These are phyloP conservation scores for Rachycentron canadum DNA, from an alignment of 2,797 vertebrate genomes.

Conservation along the genomic window DNA sequence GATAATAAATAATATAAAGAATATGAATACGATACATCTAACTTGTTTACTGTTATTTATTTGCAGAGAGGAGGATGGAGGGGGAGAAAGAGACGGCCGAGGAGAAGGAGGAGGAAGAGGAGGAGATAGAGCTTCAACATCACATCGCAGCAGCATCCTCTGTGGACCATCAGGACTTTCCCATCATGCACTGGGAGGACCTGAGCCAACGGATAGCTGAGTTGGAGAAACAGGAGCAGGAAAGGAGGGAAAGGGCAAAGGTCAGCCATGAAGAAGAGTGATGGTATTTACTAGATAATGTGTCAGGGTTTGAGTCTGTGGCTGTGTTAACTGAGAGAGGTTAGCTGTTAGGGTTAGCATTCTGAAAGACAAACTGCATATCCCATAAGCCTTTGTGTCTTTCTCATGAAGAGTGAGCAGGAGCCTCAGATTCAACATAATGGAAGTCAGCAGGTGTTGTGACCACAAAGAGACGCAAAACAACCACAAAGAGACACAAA, in stretches of 20 bases:
- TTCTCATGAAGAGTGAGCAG: not conserved
- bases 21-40: too few species aligned
- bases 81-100: constrained; percentile 64
- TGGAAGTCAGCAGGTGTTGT: too few species aligned
- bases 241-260: constrained; percentile 78
- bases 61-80: constrained; percentile 65
- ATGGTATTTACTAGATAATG: not conserved
- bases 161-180: constrained; percentile 61
- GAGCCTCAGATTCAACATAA: too few species aligned
- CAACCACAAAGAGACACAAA: too few species aligned
- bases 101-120: constrained; percentile 55
- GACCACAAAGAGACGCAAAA: too few species aligned
- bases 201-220: constrained; percentile 82
- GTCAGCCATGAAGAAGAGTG: constrained; percentile 44
- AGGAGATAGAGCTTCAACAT: constrained; percentile 53
- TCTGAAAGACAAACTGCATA: not conserved
- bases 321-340: not conserved
- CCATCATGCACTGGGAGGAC: constrained; percentile 88
- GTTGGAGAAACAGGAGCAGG: constrained; percentile 82
- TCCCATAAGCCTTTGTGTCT: constrained; percentile 5
- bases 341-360: not conserved
- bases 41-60: constrained; percentile 1
- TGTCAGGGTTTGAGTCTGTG: not conserved
- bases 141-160: constrained; percentile 15
- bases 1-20: too few species aligned